Conservation (phyloP, 2,888 invertebrate species). For the Diloba caeruleocephala region DNA sequence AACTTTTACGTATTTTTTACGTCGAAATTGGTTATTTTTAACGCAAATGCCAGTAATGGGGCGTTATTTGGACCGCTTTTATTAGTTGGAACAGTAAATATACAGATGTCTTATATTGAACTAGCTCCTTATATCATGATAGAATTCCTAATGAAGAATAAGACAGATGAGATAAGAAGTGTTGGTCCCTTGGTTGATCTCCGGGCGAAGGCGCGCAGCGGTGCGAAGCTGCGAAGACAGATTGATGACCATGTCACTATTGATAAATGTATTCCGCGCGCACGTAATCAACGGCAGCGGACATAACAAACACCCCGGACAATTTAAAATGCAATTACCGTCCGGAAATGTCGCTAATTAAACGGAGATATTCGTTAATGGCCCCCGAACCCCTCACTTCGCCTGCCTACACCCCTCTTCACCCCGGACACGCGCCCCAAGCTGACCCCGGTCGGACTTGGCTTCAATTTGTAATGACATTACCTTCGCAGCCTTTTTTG, state of each 20-base stretch:
- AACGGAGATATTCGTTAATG: slow-evolving; percentile 74
- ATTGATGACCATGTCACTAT: slow-evolving; percentile 43
- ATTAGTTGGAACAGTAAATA: not conserved
- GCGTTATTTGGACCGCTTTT: not conserved
- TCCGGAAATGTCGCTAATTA: slow-evolving; percentile 74
- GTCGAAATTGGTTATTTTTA: slow-evolving; percentile 12
- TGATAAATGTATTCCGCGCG: slow-evolving; percentile 41
- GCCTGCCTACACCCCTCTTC: not conserved
- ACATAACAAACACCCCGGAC: slow-evolving; percentile 57
- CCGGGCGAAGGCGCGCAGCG: not conserved
- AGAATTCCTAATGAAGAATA: not conserved
- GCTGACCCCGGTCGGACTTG: slow-evolving; percentile 50
- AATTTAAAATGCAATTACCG: slow-evolving; percentile 79
- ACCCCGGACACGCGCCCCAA: slow-evolving; percentile 5
- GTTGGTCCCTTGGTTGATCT: not conserved
- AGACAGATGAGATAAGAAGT: not conserved
- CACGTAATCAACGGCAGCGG: slow-evolving; percentile 35
- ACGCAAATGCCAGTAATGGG: not conserved
- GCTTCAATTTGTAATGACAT: slow-evolving; percentile 58
- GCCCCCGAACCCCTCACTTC: slow-evolving; percentile 35
- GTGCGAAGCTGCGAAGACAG: slow-evolving; percentile 2
- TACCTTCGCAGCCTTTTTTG: slow-evolving; percentile 55
- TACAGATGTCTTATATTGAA: not conserved
- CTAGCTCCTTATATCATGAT: too few relatives aligned
- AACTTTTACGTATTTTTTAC: slow-evolving; percentile 21